Base-by-base conservation (phyloP, 1,140 invertebrate species). In the Stenopsyche tienmushanensis region DNA sequence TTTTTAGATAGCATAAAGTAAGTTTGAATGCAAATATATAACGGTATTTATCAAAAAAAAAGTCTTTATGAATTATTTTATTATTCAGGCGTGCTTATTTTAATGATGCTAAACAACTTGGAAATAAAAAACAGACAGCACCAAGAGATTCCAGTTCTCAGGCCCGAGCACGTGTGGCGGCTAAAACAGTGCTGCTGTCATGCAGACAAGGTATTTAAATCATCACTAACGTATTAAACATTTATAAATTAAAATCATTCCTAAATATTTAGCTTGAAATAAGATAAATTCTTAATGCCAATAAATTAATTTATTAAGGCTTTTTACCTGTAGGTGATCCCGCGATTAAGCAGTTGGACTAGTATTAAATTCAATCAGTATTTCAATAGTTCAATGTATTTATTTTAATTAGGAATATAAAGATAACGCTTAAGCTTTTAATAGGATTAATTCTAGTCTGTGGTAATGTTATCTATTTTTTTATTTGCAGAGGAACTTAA, bases 1-100 rank as follows among this genome's bases (percentile, higher is more conserved):
- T 96, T 95, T 80, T 83, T 98, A 62, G 87, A 88, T 75, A 82
- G 88, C 55, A 90, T 97, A 73, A 93, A 92, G 92, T 92, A 78
- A 84, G 84, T 82, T 66, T 63, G 47, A 52, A 64, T 69, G 42
- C 1, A 15, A 34, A 5, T 41, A 7, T 26, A 21, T 41, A 24
- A 18, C 62, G n/a, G 17, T 50, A n/a, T 55, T 25, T 69, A 49
- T 13, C n/a, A n/a, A n/a, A n/a, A n/a, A n/a, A n/a, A n/a, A n/a
- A n/a, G n/a, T n/a, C 59, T 42, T 25, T 45, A 57, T 39, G 24
- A 57, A 13, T 64, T 20, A 62, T 54, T 21, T 69, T 60, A 70
- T 45, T 52, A 64, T 72, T 50, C 67, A 92, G 90, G 71, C 86
- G 92, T 71, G 85, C 87, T 17, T 86, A 90, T 70, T 94, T 91